Percentiles rank a stretch among this genome's conserved stretches.
Evolutionary conservation across 1,140 invertebrate species (phyloP).

Genomic region (Agraylea sexmaculata): DNA sequence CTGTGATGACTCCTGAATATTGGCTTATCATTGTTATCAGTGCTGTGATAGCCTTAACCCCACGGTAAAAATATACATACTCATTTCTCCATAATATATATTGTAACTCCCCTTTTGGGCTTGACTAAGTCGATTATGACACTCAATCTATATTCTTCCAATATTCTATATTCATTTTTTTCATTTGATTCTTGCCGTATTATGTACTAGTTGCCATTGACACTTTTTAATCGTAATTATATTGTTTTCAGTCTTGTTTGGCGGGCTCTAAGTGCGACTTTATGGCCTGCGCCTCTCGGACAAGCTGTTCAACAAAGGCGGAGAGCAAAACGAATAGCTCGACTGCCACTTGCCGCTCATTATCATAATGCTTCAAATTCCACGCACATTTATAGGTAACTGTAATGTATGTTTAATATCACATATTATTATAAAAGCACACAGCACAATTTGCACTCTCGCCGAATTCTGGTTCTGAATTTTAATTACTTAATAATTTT

Average conservation of each 20-base stretch:
- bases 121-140: too few species aligned
- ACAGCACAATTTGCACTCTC: too few species aligned
- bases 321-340: constrained; percentile 22
- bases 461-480: too few species aligned
- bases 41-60: constrained; percentile 66
- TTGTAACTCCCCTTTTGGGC: too few species aligned
- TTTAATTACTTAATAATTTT: too few species aligned
- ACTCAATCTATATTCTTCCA: too few species aligned
- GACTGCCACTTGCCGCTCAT: constrained; percentile 35
- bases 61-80: constrained; percentile 56
- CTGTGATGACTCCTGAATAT: constrained; percentile 60
- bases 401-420: constrained; percentile 1
- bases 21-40: constrained; percentile 71
- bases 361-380: constrained; percentile 33
- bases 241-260: constrained; percentile 26
- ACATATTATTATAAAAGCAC: too few species aligned
- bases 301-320: constrained; percentile 32
- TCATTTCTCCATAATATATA: too few species aligned
- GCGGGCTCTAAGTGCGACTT: constrained; percentile 30
- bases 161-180: too few species aligned
- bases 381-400: constrained; percentile 36
- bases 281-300: constrained; percentile 31
- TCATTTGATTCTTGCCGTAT: too few species aligned
- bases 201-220: too few species aligned
- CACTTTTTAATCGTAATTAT: not conserved